Base-by-base conservation (phyloP, 2,888 invertebrate species). In the Phanerotoma sp. region DNA sequence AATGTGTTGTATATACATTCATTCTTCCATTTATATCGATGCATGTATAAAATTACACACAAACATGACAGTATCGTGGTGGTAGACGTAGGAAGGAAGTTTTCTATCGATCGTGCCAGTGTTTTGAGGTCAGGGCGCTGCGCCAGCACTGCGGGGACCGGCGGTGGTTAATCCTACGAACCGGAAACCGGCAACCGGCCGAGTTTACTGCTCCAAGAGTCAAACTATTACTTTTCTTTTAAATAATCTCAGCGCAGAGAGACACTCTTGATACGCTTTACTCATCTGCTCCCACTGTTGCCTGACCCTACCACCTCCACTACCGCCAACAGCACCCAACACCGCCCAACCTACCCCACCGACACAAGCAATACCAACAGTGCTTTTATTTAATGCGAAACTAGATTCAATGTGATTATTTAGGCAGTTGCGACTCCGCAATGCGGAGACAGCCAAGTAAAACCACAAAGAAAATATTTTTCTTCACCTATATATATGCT, bases 111-210 rank as follows among this genome's bases (percentile, higher is more conserved):
- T 71, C 72, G 61, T 60, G 62, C 56, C 60, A 61, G 61, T 67
- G 68, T 75, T 75, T 75, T 74, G 75, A 73, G 75, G 75, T 75
- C 75, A 75, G 74, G 74, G 70, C 75, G 75, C 74, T 74, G 75
- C 75, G 75, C 72, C 75, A 75, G 66, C 69, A 69, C 70, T 67
- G 69, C 71, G 69, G 68, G 66, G 65, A 65, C 63, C 62, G 68
- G 63, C 59, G 58, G 13, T 56, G 41, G 56, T 53, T 57, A 47
- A 57, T 56, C 55, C 57, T 51, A 57, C 60, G 51, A 51, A 62
- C 58, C 57, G 62, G 61, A 58, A 61, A 65, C 62, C 62, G 59
- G 58, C 60, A 51, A 56, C 57, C 59, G 56, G 54, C 51, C 44
- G 44, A 51, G 42, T 21, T 38, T 37, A 35, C 35, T 28, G 51